Conservation (phyloP, 2,888 invertebrate genomes). For the Machimus rusticus region DNA sequence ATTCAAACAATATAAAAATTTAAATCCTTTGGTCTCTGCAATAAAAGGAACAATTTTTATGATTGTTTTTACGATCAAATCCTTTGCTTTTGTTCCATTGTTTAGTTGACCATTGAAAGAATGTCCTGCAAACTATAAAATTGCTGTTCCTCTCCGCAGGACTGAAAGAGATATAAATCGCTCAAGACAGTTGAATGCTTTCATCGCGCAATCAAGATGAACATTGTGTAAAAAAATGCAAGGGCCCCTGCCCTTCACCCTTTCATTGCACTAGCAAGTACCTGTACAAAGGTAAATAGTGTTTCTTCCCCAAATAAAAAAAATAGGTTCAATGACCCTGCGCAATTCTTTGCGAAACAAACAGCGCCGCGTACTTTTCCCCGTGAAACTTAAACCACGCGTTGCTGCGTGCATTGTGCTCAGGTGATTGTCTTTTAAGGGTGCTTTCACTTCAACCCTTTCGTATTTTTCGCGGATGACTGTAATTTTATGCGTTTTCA, state of each 20-base stretch:
- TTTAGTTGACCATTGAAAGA: not conserved
- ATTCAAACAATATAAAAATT: not conserved
- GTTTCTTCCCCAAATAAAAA: not conserved
- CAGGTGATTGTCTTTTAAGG: conserved; percentile 29
- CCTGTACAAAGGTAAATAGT: conserved; percentile 13
- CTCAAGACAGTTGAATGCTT: not conserved
- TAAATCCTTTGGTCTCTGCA: not conserved
- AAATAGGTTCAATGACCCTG: conserved; percentile 19
- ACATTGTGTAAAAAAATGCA: not conserved
- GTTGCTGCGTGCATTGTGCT: conserved; percentile 1
- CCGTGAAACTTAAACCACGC: not conserved
- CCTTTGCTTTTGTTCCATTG: not conserved
- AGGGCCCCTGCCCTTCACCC: not conserved
- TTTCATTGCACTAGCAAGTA: not conserved
- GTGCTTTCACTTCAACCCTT: not conserved
- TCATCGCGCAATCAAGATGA: not conserved
- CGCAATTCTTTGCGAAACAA: not conserved
- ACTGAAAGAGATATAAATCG: not conserved
- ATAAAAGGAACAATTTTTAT: not conserved
- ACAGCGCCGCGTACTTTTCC: not conserved
- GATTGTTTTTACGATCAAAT: not conserved
- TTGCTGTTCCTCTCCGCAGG: not conserved
- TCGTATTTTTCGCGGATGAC: not conserved
- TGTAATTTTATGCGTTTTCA: conserved; percentile 1
- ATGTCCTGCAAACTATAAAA: not conserved